These are phyloP conservation scores for Hyles vespertilio DNA, from an alignment of 1,140 invertebrate species.

Conservation along the genomic window DNA sequence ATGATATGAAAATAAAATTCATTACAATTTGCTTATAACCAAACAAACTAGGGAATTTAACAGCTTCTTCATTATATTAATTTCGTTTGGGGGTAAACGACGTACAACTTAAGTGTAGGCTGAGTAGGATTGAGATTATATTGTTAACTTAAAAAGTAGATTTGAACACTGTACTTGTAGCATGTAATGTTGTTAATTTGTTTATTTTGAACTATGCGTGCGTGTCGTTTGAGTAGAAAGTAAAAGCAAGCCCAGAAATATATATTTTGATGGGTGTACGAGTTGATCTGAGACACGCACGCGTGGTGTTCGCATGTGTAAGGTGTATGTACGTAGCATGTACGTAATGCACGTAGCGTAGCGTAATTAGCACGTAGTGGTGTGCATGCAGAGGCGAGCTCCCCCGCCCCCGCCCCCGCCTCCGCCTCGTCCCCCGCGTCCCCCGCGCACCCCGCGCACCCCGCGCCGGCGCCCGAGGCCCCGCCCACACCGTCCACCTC, in stretches of 20 bases:
- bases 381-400: constrained; percentile 60
- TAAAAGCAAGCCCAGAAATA: background rate
- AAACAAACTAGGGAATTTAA: too few relatives aligned
- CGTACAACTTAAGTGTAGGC: too few relatives aligned
- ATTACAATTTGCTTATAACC: too few relatives aligned
- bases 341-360: constrained; percentile 53
- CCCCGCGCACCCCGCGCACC: constrained; percentile 12
- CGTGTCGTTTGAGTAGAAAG: constrained; percentile 7
- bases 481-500: constrained; percentile 35
- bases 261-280: too few relatives aligned
- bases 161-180: constrained; percentile 15
- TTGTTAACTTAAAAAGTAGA: constrained; percentile 12
- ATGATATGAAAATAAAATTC: too few relatives aligned
- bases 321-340: constrained; percentile 33
- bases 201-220: constrained; percentile 13
- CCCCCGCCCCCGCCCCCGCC: constrained; percentile 26
- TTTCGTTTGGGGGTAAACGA: too few relatives aligned
- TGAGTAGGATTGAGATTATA: too few relatives aligned
- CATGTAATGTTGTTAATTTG: constrained; percentile 17
- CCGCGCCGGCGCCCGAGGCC: constrained; percentile 12
- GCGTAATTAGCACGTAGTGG: constrained; percentile 67
- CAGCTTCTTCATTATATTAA: too few relatives aligned
- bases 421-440: constrained; percentile 1
- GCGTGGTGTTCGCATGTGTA: constrained; percentile 30
- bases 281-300: constrained; percentile 15